phyloP scores from a whole-genome alignment of 2,113 vertebrate species.

The Puffinus mauretanicus region DNA sequence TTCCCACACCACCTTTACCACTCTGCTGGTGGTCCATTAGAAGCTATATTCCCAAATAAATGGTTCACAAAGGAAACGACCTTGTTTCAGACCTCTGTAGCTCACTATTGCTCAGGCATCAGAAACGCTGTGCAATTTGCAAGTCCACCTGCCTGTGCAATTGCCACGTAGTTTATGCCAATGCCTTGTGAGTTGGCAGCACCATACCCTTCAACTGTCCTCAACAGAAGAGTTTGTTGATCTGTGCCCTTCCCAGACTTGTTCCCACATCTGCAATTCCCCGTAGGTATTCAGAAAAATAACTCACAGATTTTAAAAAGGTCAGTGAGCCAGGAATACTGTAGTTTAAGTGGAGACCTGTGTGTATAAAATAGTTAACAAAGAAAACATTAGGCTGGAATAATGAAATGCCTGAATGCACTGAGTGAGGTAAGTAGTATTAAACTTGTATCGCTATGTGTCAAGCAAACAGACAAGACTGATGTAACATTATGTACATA shows the following conservation, averaged over 20 bases:
- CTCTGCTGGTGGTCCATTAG: not conserved
- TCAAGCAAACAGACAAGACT: not conserved
- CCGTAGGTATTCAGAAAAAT: not conserved
- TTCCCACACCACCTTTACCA: not conserved
- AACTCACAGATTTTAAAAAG: not conserved
- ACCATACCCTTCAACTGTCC: not conserved
- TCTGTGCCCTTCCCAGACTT: not conserved
- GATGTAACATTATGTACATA: too few species aligned
- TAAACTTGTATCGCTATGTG: not conserved
- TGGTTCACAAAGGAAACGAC: not conserved
- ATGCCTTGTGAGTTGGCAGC: not conserved
- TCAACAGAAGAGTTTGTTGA: not conserved
- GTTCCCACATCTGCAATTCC: not conserved
- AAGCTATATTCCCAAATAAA: not conserved
- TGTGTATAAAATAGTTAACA: not conserved
- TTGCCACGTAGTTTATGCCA: not conserved
- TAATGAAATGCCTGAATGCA: not conserved
- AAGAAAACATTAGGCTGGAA: not conserved
- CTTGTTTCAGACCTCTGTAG: not conserved
- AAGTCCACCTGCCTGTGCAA: not conserved
- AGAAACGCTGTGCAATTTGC: fast-evolving
- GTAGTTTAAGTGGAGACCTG: not conserved
- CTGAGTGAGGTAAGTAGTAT: not conserved
- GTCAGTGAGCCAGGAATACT: not conserved
- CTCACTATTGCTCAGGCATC: not conserved